These are phyloP conservation scores for Lichenostomus cassidix DNA, from an alignment of 2,113 vertebrate species.

Conservation along the genomic window DNA sequence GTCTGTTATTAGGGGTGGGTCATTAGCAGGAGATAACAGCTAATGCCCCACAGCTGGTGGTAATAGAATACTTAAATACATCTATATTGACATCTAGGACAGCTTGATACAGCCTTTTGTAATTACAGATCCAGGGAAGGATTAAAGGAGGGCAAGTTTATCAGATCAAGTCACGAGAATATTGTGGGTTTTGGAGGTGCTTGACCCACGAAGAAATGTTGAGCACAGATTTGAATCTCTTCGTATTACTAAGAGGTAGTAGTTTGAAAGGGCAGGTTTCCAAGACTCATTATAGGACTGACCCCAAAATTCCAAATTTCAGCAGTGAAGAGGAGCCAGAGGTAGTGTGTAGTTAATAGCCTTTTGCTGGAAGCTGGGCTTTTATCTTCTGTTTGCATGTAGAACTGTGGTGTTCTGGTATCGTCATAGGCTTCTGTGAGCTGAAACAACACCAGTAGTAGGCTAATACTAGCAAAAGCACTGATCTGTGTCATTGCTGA, in stretches of 20 bases:
- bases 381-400: background rate
- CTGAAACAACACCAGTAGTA: background rate
- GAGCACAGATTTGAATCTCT: background rate
- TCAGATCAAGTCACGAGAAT: fast-evolving
- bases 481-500: background rate
- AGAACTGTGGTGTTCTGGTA: background rate
- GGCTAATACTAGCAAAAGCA: background rate
- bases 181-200: background rate
- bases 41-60: no score
- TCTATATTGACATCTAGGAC: no score
- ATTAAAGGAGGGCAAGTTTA: background rate
- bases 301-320: background rate
- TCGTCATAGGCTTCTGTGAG: background rate
- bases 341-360: background rate
- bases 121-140: background rate
- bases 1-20: no score
- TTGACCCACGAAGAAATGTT: background rate
- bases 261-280: background rate
- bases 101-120: background rate
- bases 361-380: background rate
- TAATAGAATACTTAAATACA: no score
- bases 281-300: background rate
- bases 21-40: no score
- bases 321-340: background rate
- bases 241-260: background rate